Base-by-base conservation (phyloP, 1,140 invertebrate species). In the Daktulosphaira vitifoliae region DNA sequence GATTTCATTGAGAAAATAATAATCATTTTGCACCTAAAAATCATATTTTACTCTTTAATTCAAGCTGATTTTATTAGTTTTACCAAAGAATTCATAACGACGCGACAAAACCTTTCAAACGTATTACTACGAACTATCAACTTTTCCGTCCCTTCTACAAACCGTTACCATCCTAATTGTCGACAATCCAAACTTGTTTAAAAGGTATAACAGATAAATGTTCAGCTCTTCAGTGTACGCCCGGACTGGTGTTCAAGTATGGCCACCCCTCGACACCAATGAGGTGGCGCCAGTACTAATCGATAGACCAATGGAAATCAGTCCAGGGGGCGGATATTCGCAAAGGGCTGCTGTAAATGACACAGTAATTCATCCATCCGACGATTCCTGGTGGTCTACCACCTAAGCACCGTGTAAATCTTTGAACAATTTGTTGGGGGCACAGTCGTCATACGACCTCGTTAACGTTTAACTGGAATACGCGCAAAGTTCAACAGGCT, bases 161-260 rank as follows among this genome's bases (percentile, higher is more conserved):
- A 15, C 56, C 26, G 25, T 62, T 62, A 62, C 42, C 42, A 8
- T 29, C 18, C 42, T 62, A 62, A 62, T 62, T 62, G 56, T 39
- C 22, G 56, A 33, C 56, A 48, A 62, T 46, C 25, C 56, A 18
- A 62, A 62, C 42, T 62, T 46, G 39, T 62, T 62, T 62, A 48
- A n/a, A 13, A 8, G 18, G 20, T 33, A 62, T 48, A 48, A 59
- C 9, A 59, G 38, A 25, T 59, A 59, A 23, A 46, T 42, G 23
- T 59, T n/a, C n/a, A n/a, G n/a, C n/a, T n/a, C 38, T 16, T 6
- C 29, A 33, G 16, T 18, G 39, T 15, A n/a, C 39, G 16, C 15
- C 54, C 11, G 23, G n/a, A 23, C 16, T 25, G 42, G 56, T 39
- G 25, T 59, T 48, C 25, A 22, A 62, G 56, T 33, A 62, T 62